Base-by-base conservation (phyloP, 2,888 invertebrate genomes). In the Luperina nickerlii region DNA sequence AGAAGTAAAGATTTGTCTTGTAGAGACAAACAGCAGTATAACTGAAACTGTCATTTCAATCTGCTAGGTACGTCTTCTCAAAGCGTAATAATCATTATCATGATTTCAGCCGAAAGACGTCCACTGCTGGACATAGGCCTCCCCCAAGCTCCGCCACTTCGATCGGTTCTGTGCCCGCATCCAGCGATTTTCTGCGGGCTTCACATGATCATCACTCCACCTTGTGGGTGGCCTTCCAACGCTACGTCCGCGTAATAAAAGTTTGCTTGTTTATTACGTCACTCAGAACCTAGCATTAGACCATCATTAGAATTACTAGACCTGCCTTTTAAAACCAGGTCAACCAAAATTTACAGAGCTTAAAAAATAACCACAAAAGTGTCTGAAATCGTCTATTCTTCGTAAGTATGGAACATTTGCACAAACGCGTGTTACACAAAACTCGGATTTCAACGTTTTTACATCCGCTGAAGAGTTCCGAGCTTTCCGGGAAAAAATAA, bases 401-500 rank as follows among this genome's bases (percentile, higher is more conserved):
- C 45, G 27, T 79, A 73, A 84, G 86, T 86, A 70, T 68, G 70
- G 54, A 54, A 68, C 75, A 78, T 89, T 88, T 68, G 74, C 79
- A 83, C 75, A 79, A 81, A 81, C 57, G 73, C 77, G 73, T 76
- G 86, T 68, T 72, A 54, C 73, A 81, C 76, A 72, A 72, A 85
- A 73, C 76, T 84, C 65, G 32, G 70, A 60, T 69, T 76, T 76
- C 38, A 57, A 73, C 60, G 78, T 80, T 87, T 88, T 90, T 90
- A 87, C 84, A 84, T 86, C 84, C 86, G 84, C 82, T 84, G 87
- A 82, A 84, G 82, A 48, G 81, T 60, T 65, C 71, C 83, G 79
- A 89, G 89, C 69, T 68, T 32, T 27, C 57, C 65, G 68, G 78
- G 74, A 81, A 89, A 87, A 89, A 88, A 90, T 82, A 79, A 76